Percentiles rank a stretch among this genome's conserved stretches.
These are phyloP conservation scores for Pempheris klunzingeri DNA, from an alignment of 2,797 vertebrate genomes.

Conservation along the genomic window DNA sequence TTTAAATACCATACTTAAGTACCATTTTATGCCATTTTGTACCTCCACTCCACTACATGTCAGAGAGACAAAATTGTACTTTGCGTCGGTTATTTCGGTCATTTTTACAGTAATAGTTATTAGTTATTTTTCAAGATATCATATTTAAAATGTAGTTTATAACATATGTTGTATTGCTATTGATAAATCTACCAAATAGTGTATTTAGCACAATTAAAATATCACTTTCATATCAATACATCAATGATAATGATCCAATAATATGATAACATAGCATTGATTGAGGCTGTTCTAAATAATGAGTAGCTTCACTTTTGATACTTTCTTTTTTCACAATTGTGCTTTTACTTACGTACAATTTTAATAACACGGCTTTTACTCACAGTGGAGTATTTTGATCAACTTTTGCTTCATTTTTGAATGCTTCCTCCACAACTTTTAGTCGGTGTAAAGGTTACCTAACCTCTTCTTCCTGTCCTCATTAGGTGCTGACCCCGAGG, in stretches of 20 bases:
- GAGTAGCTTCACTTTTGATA: neutral
- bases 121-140: conserved; percentile 4
- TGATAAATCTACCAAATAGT: neutral
- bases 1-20: neutral
- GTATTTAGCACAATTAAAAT: neutral
- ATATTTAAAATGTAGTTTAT: neutral
- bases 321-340: neutral
- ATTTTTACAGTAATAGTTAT: neutral
- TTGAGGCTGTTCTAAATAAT: neutral
- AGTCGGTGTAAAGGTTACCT: neutral
- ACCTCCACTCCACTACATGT: neutral
- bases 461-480: neutral
- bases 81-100: too few species aligned
- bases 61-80: neutral
- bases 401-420: neutral
- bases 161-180: too few species aligned
- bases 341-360: neutral
- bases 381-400: neutral
- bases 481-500: conserved; percentile 92
- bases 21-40: neutral
- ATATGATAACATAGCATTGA: neutral
- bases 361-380: neutral
- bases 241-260: conserved; percentile 5
- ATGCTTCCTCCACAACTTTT: neutral
- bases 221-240: neutral